phyloP scores from a whole-genome alignment of 1,140 invertebrate genomes.

The Meloidogyne hapla region DNA sequence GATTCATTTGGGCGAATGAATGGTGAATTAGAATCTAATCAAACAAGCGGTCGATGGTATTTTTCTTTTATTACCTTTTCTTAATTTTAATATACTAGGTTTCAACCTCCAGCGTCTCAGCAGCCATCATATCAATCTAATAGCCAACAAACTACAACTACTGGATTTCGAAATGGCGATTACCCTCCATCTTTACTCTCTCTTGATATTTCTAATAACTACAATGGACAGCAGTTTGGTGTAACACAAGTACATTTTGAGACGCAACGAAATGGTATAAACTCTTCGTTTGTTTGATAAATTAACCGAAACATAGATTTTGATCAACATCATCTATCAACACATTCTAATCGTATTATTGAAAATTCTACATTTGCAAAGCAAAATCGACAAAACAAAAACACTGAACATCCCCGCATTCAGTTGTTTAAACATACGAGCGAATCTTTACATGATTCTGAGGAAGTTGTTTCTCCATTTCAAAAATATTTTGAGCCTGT shows the following conservation, averaged over 20 bases:
- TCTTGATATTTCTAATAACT: conserved; percentile 7
- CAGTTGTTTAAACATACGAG: background rate
- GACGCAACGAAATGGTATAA: background rate
- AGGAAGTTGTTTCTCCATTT: background rate
- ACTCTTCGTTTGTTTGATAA: background rate
- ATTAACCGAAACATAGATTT: background rate
- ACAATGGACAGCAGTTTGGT: too few relatives aligned
- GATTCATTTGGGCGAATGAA: background rate
- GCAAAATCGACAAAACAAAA: background rate
- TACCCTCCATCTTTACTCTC: conserved; percentile 30
- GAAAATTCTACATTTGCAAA: background rate
- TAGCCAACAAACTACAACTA: background rate
- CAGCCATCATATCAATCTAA: background rate
- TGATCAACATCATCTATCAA: background rate
- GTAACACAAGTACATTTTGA: background rate
- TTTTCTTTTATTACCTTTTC: background rate
- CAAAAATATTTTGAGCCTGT: background rate
- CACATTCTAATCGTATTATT: background rate
- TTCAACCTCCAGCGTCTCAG: background rate
- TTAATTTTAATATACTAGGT: background rate
- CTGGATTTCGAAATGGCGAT: background rate
- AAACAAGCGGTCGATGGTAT: background rate
- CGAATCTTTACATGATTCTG: background rate
- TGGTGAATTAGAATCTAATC: background rate
- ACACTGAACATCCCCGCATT: background rate